Evolutionary conservation across 1,140 invertebrate species (phyloP), one percentile per base, ranked within the genome.

Genomic region (Mamestra configurata): DNA sequence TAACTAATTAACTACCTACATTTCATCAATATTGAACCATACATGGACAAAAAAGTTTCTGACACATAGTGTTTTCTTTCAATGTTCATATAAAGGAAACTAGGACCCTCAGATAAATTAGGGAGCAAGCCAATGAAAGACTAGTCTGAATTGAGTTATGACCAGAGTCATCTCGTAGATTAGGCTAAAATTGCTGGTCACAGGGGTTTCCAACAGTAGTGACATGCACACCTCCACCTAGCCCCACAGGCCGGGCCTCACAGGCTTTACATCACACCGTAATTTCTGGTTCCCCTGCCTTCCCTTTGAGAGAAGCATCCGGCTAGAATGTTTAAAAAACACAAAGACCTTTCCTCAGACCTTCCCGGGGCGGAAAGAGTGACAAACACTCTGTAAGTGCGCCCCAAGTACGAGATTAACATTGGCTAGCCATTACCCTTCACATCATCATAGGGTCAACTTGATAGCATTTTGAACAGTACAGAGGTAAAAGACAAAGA

Each of bases 81-180:
- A 22, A 53, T 53, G 0, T 20, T 10, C 15, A 27, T 51, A 35
- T 24, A 37, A 35, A n/a, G 35, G 18, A 61, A n/a, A 61, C 15
- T 46, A 24, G 43, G 71, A 92, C 93, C 93, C 94, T 95, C 95
- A 95, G 95, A 82, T 80, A 55, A 59, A 76, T 66, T 80, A 89
- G 90, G 92, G 90, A 93, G 90, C 88, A 86, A 78, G 90, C 89
- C 91, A 93, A 95, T 93, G 91, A 93, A 93, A 95, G 95, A 95
- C 90, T 95, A 95, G 95, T 95, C 95, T 95, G 94, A 95, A 95
- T 95, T 95, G 95, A 95, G 95, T 95, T 95, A 68, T 94, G 90
- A 90, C 90, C 77, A n/a, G 51, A 79, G 86, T 85, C 92, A 94
- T 90, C 94, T 95, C 94, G 91, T 95, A 95, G 88, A 95, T 95